phyloP scores from a whole-genome alignment of 2,888 invertebrate species.

The Rhorus exstirpatorius region DNA sequence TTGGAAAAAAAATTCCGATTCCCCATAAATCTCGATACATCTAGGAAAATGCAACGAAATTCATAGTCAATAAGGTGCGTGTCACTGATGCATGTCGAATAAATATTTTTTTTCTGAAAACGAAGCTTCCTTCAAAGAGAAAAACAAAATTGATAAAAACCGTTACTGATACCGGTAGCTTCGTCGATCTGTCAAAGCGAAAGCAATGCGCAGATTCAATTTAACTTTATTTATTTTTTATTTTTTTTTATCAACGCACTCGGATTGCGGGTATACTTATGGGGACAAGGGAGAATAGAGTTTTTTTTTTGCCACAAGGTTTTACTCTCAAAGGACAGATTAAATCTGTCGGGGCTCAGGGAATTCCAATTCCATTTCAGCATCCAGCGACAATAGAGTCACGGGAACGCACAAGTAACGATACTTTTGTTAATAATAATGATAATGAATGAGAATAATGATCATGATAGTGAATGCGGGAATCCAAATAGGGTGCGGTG shows the following conservation, averaged over 20 bases:
- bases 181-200: too few species aligned
- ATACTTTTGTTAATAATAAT: conserved; percentile 35
- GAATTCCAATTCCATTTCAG: conserved; percentile 18
- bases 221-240: too few species aligned
- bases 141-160: too few species aligned
- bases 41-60: too few species aligned
- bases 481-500: conserved; percentile 53
- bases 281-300: not conserved
- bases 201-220: too few species aligned
- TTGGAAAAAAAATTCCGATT: too few species aligned
- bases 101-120: too few species aligned
- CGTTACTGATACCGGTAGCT: too few species aligned
- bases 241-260: not conserved
- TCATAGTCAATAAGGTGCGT: too few species aligned
- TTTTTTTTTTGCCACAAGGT: not conserved
- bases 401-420: conserved; percentile 37
- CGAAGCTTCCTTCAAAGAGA: too few species aligned
- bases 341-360: not conserved
- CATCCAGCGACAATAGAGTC: not conserved
- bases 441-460: conserved; percentile 37
- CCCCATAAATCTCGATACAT: too few species aligned
- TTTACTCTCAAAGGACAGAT: conserved; percentile 10
- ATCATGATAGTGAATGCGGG: conserved; percentile 49
- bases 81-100: too few species aligned
- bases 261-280: not conserved